Conservation (phyloP, 2,113 vertebrate genomes). For the Seriola rivoliana region DNA sequence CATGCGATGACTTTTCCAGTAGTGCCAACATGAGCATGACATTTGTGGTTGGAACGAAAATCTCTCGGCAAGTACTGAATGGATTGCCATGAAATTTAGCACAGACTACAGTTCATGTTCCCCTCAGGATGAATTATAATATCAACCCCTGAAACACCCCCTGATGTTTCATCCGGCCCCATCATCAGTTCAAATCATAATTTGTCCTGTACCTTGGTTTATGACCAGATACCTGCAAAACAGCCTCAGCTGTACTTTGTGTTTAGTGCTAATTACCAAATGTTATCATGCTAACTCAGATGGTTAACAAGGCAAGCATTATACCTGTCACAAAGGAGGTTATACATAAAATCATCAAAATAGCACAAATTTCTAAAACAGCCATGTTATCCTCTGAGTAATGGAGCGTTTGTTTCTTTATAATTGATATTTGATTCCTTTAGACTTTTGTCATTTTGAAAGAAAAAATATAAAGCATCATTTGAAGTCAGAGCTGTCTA, state of each 20-base stretch:
- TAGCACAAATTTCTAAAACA: not conserved
- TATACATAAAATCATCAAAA: not conserved
- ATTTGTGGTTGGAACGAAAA: not conserved
- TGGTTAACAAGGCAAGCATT: not conserved
- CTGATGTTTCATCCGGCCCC: not conserved
- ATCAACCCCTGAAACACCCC: no score
- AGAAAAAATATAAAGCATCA: constrained; percentile 43
- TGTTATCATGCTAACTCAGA: not conserved
- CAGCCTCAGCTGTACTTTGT: not conserved
- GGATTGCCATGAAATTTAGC: no score
- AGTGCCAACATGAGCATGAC: not conserved
- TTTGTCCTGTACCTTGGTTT: no score
- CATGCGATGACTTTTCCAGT: not conserved
- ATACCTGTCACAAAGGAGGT: not conserved
- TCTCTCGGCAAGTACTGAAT: no score
- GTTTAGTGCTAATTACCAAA: not conserved
- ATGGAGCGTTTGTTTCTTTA: not conserved
- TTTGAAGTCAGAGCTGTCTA: constrained; percentile 48
- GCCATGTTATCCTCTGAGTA: not conserved
- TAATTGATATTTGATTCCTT: constrained; percentile 16
- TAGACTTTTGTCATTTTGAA: not conserved
- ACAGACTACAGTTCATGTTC: not conserved
- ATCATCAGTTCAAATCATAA: not conserved
- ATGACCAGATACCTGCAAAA: not conserved
- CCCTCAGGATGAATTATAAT: not conserved